phyloP scores from a whole-genome alignment of 2,113 vertebrate species.

The Morone chrysops region DNA sequence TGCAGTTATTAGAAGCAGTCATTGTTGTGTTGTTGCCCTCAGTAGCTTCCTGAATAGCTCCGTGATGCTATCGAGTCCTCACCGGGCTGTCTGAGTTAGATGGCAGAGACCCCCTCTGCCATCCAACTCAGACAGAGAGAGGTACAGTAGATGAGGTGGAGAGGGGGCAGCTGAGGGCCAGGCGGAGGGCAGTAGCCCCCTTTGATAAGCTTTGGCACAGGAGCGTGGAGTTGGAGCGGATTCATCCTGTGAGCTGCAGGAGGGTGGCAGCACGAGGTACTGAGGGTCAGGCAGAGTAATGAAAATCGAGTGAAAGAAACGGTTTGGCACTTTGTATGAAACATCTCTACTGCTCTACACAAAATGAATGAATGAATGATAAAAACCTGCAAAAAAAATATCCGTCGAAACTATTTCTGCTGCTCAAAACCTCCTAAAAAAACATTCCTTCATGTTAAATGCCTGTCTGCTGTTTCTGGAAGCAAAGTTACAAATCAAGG shows the following conservation, averaged over 20 bases:
- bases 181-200: constrained; percentile 26
- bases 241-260: constrained; percentile 21
- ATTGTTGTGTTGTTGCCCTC: not conserved
- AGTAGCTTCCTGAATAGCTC: not conserved
- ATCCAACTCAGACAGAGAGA: not conserved
- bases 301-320: constrained; percentile 1
- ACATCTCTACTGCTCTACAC: not conserved
- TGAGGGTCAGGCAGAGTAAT: constrained; percentile 23
- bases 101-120: not conserved
- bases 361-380: not conserved
- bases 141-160: constrained; percentile 15
- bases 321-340: not conserved
- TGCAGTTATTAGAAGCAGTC: not conserved
- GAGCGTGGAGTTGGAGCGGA: constrained; percentile 4
- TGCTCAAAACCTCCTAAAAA: not conserved
- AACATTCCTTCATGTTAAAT: constrained; percentile 16
- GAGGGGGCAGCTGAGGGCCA: constrained; percentile 10
- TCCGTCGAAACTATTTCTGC: not conserved
- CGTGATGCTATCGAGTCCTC: constrained; percentile 1
- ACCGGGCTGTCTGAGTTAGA: constrained; percentile 18
- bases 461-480: constrained; percentile 28
- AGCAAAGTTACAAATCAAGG: constrained; percentile 49
- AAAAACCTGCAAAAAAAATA: not conserved
- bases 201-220: constrained; percentile 35
- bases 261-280: not conserved